phyloP scores from a whole-genome alignment of 2,888 invertebrate species.

The Zootermopsis nevadensis region DNA sequence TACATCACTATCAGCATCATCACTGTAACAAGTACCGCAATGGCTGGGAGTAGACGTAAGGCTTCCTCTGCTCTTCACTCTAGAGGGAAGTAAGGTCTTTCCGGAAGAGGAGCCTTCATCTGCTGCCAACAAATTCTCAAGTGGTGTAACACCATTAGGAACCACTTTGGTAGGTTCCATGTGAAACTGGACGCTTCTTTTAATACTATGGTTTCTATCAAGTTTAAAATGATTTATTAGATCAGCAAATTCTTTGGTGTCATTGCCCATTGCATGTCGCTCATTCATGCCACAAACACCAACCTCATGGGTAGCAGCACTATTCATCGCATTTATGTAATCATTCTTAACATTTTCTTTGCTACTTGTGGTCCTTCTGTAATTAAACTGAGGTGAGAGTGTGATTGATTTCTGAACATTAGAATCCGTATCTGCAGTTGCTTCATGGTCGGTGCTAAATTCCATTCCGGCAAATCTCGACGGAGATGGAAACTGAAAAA shows the following conservation, averaged over 20 bases:
- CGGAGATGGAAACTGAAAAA: conserved; percentile 21
- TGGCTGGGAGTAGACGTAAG: not conserved
- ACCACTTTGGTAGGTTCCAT: not conserved
- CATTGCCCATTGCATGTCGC: not conserved
- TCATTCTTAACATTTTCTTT: conserved; percentile 15
- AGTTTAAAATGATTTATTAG: not conserved
- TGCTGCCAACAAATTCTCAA: not conserved
- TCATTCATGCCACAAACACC: not conserved
- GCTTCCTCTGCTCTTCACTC: not conserved
- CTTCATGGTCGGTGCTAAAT: not conserved
- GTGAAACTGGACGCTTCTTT: conserved; percentile 3
- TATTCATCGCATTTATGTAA: not conserved
- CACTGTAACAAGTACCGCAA: conserved; percentile 55
- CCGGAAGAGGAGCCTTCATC: not conserved
- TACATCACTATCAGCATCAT: conserved; percentile 69
- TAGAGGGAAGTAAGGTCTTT: not conserved
- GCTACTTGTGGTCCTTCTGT: conserved; percentile 4
- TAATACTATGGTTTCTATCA: conserved; percentile 8
- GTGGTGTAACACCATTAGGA: not conserved
- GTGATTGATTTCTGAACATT: not conserved
- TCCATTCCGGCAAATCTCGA: conserved; percentile 39
- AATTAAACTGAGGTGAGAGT: not conserved
- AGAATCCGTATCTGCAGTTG: not conserved
- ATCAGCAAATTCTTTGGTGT: not conserved
- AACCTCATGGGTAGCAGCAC: not conserved